Percentiles rank a stretch among this genome's conserved stretches.
These are phyloP conservation scores for Orchestia grillus DNA, from an alignment of 1,140 invertebrate species.

Conservation along the genomic window DNA sequence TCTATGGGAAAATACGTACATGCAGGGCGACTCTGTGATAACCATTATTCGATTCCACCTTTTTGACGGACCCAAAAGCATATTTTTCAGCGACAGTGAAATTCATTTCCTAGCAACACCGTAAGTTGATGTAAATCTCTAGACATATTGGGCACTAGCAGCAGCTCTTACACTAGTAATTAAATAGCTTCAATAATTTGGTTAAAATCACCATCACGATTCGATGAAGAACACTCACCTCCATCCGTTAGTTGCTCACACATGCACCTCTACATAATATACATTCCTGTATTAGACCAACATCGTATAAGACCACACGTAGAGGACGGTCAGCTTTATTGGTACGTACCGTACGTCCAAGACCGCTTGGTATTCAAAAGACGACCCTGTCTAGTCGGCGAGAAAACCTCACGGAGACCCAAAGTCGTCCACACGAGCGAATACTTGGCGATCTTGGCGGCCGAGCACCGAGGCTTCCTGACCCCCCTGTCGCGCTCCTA, in stretches of 20 bases:
- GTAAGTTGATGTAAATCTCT: no score
- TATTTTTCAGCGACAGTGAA: no score
- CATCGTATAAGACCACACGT: no score
- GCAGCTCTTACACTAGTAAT: no score
- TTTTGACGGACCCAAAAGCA: no score
- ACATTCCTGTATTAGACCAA: no score
- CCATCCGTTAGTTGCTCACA: neutral
- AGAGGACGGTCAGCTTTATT: neutral
- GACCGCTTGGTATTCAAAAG: conserved; percentile 28
- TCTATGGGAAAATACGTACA: no score
- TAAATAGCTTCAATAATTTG: neutral
- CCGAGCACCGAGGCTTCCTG: neutral
- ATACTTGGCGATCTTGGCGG: neutral
- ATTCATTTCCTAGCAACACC: no score
- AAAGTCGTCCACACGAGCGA: neutral
- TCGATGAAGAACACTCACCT: neutral
- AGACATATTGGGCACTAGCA: no score
- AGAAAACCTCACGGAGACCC: neutral
- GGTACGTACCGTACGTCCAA: neutral
- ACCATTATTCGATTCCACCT: no score
- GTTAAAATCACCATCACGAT: neutral
- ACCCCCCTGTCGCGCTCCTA: neutral
- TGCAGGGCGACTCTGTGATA: no score
- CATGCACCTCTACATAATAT: neutral
- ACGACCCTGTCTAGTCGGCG: neutral